These are phyloP conservation scores for Cygnus buccinator DNA, from an alignment of 2,113 vertebrate species.

Conservation along the genomic window DNA sequence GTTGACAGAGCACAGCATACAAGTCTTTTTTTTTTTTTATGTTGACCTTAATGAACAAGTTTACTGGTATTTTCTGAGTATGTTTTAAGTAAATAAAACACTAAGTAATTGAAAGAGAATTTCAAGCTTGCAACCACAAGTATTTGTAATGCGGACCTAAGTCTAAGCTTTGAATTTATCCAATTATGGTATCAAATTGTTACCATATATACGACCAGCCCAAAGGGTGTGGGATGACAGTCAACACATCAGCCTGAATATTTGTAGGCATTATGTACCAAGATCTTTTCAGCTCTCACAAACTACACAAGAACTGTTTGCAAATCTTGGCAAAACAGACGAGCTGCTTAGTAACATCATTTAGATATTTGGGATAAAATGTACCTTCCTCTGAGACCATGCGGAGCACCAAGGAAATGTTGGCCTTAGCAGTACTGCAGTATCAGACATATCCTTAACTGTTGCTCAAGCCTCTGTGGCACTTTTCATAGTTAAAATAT, in stretches of 20 bases:
- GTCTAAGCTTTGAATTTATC: background rate
- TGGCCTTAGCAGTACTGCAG: accelerated
- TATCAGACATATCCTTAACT: background rate
- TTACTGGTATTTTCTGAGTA: slow-evolving; percentile 32
- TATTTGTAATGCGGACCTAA: slow-evolving; percentile 19
- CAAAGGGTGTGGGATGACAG: background rate
- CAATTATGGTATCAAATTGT: background rate
- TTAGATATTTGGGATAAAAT: background rate
- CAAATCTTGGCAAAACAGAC: slow-evolving; percentile 6
- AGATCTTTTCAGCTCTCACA: background rate
- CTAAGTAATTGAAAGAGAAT: slow-evolving; percentile 35
- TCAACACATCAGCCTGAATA: background rate
- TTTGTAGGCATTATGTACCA: background rate
- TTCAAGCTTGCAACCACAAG: slow-evolving; percentile 48
- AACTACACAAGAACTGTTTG: slow-evolving; percentile 6
- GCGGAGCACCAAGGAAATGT: background rate
- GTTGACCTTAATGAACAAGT: background rate
- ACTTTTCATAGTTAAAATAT: background rate
- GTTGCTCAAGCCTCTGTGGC: background rate
- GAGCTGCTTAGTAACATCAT: background rate
- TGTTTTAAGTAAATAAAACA: slow-evolving; percentile 42
- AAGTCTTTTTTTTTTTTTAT: background rate
- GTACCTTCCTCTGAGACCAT: background rate
- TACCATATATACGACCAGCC: background rate
- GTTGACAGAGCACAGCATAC: accelerated